Percentiles rank a stretch among this genome's conserved stretches.
Conservation (phyloP, 1,140 invertebrate species). For the Drosophila subpulchrella region DNA sequence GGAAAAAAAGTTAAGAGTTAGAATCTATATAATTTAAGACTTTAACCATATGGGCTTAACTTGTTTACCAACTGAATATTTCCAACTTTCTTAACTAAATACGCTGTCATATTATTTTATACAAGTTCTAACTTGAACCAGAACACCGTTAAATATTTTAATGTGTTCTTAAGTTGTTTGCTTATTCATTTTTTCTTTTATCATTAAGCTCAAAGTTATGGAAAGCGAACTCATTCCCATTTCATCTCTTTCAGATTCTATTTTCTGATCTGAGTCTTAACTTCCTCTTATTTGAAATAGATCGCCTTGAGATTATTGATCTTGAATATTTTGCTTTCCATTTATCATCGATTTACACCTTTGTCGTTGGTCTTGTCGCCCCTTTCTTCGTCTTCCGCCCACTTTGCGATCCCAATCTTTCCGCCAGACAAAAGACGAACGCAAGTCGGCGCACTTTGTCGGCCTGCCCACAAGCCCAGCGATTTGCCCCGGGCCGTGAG, state of each 20-base stretch:
- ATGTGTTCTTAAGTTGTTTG: too few species aligned
- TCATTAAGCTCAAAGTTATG: not conserved
- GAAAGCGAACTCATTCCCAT: not conserved
- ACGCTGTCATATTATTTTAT: too few species aligned
- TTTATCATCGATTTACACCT: slow-evolving; percentile 46
- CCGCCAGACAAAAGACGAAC: slow-evolving; percentile 32
- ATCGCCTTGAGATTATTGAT: slow-evolving; percentile 5
- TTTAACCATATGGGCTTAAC: too few species aligned
- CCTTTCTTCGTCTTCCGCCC: slow-evolving; percentile 10
- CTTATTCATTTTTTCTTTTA: not conserved
- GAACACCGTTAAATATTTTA: too few species aligned
- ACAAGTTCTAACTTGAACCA: too few species aligned
- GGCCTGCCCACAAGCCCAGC: slow-evolving; percentile 42
- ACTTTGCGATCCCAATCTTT: slow-evolving; percentile 42
- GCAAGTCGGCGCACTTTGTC: slow-evolving; percentile 10
- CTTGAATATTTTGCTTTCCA: slow-evolving; percentile 12
- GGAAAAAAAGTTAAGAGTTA: too few species aligned
- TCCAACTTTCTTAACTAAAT: too few species aligned
- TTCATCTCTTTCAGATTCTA: not conserved
- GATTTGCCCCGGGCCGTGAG: slow-evolving; percentile 48
- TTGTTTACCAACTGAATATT: too few species aligned
- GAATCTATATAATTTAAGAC: too few species aligned
- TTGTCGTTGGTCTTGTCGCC: slow-evolving; percentile 18
- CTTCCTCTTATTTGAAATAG: slow-evolving; percentile 12
- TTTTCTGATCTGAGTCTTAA: slow-evolving; percentile 3